Base-by-base conservation (phyloP, 2,797 vertebrate genomes). In the Euthynnus affinis region DNA sequence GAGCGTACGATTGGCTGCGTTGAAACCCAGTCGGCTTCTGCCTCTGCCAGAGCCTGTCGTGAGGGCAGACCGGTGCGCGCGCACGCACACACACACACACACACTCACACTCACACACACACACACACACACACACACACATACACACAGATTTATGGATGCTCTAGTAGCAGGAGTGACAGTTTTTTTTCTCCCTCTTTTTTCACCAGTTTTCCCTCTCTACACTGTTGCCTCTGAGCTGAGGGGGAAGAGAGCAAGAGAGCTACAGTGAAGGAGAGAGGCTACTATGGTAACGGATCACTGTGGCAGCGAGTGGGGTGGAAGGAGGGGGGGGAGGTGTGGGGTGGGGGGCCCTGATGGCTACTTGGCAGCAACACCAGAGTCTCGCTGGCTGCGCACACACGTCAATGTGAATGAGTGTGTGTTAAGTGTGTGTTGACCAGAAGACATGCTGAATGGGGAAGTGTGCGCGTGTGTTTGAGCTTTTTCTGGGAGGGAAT, bases 201-300 rank as follows among this genome's bases (percentile, higher is more conserved):
- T 82, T 89, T 80, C 72, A 89, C 86, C 81, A 84, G 82, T 86
- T 91, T 84, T 87, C 82, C 80, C 84, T 91, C 82, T 89, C 80
- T 85, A 78, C 85, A 68, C 90, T 82, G 87, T 82, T 93, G 87
- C 87, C 89, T 91, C 85, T 82, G 74, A 87, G 69, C 78, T 56
- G 80, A 60, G 65, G 81, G 87, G 60, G 70, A 17, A 56, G 72
- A 64, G 74, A 80, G 77, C 37, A 44, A 71, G 85, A 23, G 80
- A 68, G 78, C 56, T 71, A 76, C 74, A 86, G 89, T 13, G 68
- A 85, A 86, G 83, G 88, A 91, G 93, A 91, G 82, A 82, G 90
- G 94, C 92, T 96, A 92, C 95, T 94, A 96, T 96, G 95, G 95
- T 92, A 95, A 96, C 94, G 90, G 93, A 93, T 94, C 92, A 85